Evolutionary conservation across 37 sponge, comb jelly and placozoan genomes (phyloP), one percentile per base, ranked within the genome.

Genomic region (Mnemiopsis leidyi): DNA sequence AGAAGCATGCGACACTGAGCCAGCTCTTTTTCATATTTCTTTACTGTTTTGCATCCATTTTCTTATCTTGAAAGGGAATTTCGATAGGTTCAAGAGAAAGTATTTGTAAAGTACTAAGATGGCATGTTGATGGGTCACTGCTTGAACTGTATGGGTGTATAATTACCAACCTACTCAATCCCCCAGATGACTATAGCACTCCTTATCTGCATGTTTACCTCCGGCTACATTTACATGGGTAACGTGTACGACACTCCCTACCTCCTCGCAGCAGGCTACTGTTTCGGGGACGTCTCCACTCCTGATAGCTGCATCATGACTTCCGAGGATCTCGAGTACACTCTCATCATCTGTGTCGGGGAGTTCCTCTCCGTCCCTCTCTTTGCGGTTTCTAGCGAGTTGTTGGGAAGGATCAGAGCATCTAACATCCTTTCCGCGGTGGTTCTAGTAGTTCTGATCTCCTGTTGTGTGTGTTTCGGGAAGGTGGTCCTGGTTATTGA

Each of bases 381-480:
- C 35, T 34, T 79, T 1, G 34, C 36, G 9, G 20, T 79, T 31
- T 33, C 36, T 37, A 79, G 82, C 21, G 82, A 79, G 36, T 23
- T 79, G 37, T 21, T 79, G 82, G 82, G 82, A 7, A 2, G 82
- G 29, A 35, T 79, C 34, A 30, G 82, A 36, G 82, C 82, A 2
- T 32, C 36, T 23, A 30, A 79, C 23, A 35, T 79, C 82, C 37
- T 79, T 16, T 79, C 82, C 3, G 34, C 36, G 7, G 7, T 16
- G 16, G 36, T 79, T 13, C 34, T 79, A 7, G 36, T 33, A 34
- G 1, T 33, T 21, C 31, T 79, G 28, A 32, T 79, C 37, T 33
- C 3, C 35, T 35, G 36, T 9, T 32, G 37, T 2, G 28, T 79
- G 36, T 79, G 82, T 79, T 33, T 36, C 1, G 82, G 82, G 36